Evolutionary conservation across 1,140 invertebrate genomes (phyloP).

Genomic region (Triops longicaudatus): DNA sequence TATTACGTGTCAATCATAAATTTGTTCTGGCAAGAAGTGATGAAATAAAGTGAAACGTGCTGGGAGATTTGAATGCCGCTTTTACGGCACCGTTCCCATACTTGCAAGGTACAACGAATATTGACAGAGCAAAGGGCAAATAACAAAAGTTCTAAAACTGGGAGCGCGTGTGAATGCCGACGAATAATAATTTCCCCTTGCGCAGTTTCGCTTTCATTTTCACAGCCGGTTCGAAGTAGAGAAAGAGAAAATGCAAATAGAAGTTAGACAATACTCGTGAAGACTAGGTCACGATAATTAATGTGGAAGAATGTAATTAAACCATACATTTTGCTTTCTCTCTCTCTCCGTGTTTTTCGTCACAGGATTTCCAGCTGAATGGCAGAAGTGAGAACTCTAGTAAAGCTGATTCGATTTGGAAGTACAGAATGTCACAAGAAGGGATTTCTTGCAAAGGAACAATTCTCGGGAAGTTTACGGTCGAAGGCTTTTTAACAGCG

Average conservation of each 20-base stretch:
- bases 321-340: background rate
- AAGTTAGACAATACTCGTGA: background rate
- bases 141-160: background rate
- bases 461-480: background rate
- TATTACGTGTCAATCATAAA: too few relatives aligned
- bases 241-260: too few relatives aligned
- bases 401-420: background rate
- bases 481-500: background rate
- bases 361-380: background rate
- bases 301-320: background rate
- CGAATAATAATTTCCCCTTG: background rate
- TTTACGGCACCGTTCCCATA: background rate
- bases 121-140: conserved; percentile 5
- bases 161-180: background rate
- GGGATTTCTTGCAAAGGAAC: background rate
- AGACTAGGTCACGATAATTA: background rate
- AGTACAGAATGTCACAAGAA: background rate
- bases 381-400: background rate
- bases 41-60: background rate
- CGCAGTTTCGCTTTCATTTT: background rate
- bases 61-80: background rate
- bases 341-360: background rate
- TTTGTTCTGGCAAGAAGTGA: background rate
- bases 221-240: background rate
- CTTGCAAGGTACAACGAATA: background rate